Evolutionary conservation across 2,888 invertebrate genomes (phyloP), one percentile per base, ranked within the genome.

Genomic region (Saturnia japonica): DNA sequence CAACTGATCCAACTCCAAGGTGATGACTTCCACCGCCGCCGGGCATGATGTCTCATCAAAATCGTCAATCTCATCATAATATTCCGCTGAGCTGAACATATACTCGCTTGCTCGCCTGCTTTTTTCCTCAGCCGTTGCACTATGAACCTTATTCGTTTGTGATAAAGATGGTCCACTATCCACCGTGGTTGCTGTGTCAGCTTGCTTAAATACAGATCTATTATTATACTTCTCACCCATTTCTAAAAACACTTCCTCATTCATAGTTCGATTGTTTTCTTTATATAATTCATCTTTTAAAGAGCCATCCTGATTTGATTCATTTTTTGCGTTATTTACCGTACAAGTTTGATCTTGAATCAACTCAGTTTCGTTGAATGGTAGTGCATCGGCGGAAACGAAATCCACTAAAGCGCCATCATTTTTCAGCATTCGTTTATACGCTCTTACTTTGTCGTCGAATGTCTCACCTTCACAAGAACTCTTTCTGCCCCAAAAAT

Each of bases 41-140:
- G 89, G 88, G 72, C 93, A 93, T 1, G 70, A 0, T 0, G 68
- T 7, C 0, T 25, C 54, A 16, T 86, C 80, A 66, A 91, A 90
- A 2, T 83, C 82, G 0, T 75, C 69, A 0, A 73, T 67, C 3
- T 91, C 91, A 19, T 91, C 92, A 60, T 91, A 90, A 73, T 92
- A 92, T 73, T 93, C 92, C 0, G 82, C 73, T 0, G 91, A 89
- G 71, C 90, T 90, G 57, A 91, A 91, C 75, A 85, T 77, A 70
- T 93, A 93, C 19, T 91, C 91, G 28, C 82, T 81, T 0, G 77
- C 78, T 9, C 89, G 80, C 47, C 89, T 81, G 6, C 28, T 72
- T 47, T 76, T 75, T 16, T 68, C 42, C 19, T 69, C 72, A 69
- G 77, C 73, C 68, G 77, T 72, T 71, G 73, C 71, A 76, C 79